phyloP scores from a whole-genome alignment of 2,797 vertebrate species.

The Gymnothorax reevesii region DNA sequence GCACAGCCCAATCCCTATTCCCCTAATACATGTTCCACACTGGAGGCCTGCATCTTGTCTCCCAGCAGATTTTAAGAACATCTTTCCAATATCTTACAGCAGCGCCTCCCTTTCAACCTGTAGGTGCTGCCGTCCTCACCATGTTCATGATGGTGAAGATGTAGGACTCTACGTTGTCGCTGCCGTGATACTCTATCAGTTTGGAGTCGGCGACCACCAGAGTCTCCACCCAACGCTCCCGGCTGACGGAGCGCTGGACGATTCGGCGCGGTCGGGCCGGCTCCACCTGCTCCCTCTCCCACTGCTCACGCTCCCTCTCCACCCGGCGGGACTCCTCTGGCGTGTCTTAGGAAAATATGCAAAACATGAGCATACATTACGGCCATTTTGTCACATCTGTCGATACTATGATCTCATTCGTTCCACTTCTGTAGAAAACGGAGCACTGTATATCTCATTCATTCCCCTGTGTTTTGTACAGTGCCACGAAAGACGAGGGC shows the following conservation, averaged over 20 bases:
- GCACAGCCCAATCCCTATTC: not conserved
- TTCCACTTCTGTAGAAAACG: not conserved
- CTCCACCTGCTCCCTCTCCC: conserved; percentile 57
- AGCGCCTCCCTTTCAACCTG: not conserved
- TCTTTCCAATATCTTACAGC: not conserved
- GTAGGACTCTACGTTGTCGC: conserved; percentile 90
- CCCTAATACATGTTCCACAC: not conserved
- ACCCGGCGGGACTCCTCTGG: conserved; percentile 61
- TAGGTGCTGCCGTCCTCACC: conserved; percentile 68
- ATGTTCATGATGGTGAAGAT: conserved; percentile 99
- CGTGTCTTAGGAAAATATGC: conserved; percentile 69
- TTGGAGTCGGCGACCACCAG: conserved; percentile 96
- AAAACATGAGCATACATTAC: not conserved
- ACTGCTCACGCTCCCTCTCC: conserved; percentile 67
- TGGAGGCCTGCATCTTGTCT: not conserved
- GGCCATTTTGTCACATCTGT: not conserved
- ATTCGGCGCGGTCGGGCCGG: conserved; percentile 53
- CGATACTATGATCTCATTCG: not conserved
- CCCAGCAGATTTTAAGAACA: not conserved
- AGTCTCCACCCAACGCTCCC: conserved; percentile 94
- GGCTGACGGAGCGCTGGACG: conserved; percentile 87
- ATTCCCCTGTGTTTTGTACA: not conserved
- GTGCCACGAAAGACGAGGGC: not conserved
- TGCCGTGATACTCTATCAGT: conserved; percentile 93
- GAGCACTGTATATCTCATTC: not conserved